A percentile compares a stretch with the other conserved stretches of the same genome.
These are phyloP conservation scores for Buathra laborator DNA, from an alignment of 2,888 invertebrate genomes.

Conservation along the genomic window DNA sequence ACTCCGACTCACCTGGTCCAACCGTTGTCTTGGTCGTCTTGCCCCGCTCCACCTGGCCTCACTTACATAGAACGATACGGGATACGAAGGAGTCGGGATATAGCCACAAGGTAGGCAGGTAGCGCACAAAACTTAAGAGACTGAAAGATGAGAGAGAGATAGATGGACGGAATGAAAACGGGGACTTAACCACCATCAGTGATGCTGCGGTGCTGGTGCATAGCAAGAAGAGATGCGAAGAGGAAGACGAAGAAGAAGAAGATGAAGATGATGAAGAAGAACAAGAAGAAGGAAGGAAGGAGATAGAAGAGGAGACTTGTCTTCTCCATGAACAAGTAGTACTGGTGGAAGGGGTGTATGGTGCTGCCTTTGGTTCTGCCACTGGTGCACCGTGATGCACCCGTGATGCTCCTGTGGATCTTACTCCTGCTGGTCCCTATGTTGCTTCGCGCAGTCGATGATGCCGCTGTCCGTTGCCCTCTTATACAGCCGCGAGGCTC, in stretches of 20 bases:
- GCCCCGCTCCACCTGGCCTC: constrained; percentile 75
- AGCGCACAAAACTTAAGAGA: constrained; percentile 81
- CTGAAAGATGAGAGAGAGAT: constrained; percentile 73
- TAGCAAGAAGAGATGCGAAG: constrained; percentile 29
- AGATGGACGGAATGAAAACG: constrained; percentile 48
- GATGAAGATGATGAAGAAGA: constrained; percentile 53
- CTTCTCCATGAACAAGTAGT: constrained; percentile 38
- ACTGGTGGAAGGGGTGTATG: constrained; percentile 35
- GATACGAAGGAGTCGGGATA: constrained; percentile 69
- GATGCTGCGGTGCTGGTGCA: constrained; percentile 31
- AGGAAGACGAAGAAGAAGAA: constrained; percentile 58
- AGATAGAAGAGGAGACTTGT: constrained; percentile 62
- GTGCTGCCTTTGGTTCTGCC: constrained; percentile 26
- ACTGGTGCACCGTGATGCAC: constrained; percentile 42
- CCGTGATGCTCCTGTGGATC: constrained; percentile 64
- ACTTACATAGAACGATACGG: constrained; percentile 77
- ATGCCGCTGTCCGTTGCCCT: constrained; percentile 45
- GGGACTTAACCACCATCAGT: constrained; percentile 39
- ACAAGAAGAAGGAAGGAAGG: constrained; percentile 68
- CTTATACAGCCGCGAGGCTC: constrained; percentile 51
- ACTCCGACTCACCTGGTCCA: constrained; percentile 54
- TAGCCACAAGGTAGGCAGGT: constrained; percentile 81
- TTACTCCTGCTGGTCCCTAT: constrained; percentile 69
- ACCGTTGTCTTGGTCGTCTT: constrained; percentile 43
- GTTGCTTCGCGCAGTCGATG: constrained; percentile 62